A percentile compares a stretch with the other conserved stretches of the same genome.
Evolutionary conservation across 2,797 vertebrate species (phyloP).

Genomic region (Acrossocheilus wenchowensis): DNA sequence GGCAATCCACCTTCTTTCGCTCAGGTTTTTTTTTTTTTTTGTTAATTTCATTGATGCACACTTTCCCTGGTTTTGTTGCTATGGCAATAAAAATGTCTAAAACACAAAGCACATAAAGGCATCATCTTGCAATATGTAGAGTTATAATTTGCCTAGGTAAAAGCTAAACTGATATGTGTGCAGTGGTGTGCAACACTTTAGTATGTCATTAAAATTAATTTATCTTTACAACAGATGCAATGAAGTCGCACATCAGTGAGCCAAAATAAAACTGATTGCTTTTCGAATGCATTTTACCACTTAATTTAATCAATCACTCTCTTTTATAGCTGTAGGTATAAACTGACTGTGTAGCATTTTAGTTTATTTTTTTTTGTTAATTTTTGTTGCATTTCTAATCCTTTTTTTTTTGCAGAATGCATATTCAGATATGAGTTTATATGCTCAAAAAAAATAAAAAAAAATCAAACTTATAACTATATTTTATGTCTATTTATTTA

Average conservation of each 20-base stretch:
- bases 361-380: background rate
- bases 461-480: no score
- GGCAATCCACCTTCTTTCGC: background rate
- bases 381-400: background rate
- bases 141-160: background rate
- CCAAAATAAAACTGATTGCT: background rate
- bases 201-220: background rate
- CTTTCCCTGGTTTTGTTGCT: background rate
- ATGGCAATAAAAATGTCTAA: background rate
- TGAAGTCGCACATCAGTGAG: background rate
- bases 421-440: background rate
- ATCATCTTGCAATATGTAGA: background rate
- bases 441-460: background rate
- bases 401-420: background rate
- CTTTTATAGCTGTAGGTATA: background rate
- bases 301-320: background rate
- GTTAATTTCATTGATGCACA: background rate
- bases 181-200: background rate
- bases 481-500: no score
- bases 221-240: conserved; percentile 9
- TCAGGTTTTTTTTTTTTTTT: background rate
- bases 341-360: background rate
- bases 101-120: background rate
- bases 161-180: background rate
- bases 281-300: background rate